Evolutionary conservation across 2,888 invertebrate genomes (phyloP), one percentile per base, ranked within the genome.

Genomic region (Caenorhabditis panamensis): DNA sequence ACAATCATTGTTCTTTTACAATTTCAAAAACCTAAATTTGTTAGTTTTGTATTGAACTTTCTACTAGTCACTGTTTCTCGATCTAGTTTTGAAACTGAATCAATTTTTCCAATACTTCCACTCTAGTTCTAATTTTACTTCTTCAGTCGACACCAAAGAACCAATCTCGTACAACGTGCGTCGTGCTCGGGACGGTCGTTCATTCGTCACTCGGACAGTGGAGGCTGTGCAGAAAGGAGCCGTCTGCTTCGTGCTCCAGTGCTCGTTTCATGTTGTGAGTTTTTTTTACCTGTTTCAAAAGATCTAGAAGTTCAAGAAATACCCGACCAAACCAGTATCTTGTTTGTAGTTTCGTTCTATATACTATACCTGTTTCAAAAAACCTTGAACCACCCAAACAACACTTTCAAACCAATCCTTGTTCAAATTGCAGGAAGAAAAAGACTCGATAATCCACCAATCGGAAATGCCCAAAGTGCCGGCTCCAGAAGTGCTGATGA

Each of bases 191-290:
- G 92, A 92, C 86, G 92, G 92, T 1, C 84, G 88, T 9, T 87
- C 87, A 11, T 87, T 86, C 76, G 75, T 72, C 54, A 87, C 85
- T 13, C 58, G 87, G 37, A 80, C 76, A n/a, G 91, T 92, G 16
- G 91, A 92, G 81, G 92, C 92, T 1, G 88, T 91, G n/a, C 92
- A 92, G 83, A 89, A 91, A 37, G 92, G 91, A 0, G 83, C 89
- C 47, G 85, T 90, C 18, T 91, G 91, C 18, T 91, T 92, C 80
- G 91, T 90, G 6, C 78, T 87, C 24, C 88, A 89, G 75, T 81
- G 85, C 13, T 88, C 88, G 8, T 89, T 89, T 75, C 88, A 88
- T 53, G 82, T 82, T 16, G 36, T 36, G 5, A 5, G 36, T 36
- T 11, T 36, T 36, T 36, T 36, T 36, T 36, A 5, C 36, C 11